phyloP scores from a whole-genome alignment of 2,113 vertebrate genomes.

The Carollia perspicillata region DNA sequence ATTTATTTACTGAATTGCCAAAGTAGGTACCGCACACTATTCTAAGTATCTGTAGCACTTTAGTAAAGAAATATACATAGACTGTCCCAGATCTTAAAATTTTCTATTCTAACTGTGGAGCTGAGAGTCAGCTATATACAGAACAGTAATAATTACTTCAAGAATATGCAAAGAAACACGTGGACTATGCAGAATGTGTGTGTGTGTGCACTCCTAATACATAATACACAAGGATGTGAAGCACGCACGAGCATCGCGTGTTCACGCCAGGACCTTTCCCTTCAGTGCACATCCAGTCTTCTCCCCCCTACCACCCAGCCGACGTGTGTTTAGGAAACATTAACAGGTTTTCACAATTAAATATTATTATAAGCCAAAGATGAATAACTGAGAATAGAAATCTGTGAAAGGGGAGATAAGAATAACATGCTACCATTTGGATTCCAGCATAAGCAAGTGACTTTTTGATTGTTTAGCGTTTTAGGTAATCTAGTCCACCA shows the following conservation, averaged over 20 bases:
- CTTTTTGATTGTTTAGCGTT: not conserved
- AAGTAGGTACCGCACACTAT: not conserved
- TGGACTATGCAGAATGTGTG: not conserved
- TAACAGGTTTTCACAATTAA: constrained; percentile 1
- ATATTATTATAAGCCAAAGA: constrained; percentile 19
- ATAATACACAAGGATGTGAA: not conserved
- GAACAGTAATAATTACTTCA: not conserved
- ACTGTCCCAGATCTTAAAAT: not conserved
- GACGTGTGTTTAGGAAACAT: not conserved
- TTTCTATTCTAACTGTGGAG: not conserved
- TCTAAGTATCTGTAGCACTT: not conserved
- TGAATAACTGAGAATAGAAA: not conserved
- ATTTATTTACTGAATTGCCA: constrained; percentile 34
- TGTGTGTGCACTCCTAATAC: not conserved
- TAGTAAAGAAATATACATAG: not conserved
- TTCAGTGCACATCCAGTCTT: not conserved
- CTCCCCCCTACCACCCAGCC: not conserved
- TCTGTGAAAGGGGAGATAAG: not conserved
- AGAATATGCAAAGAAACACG: not conserved
- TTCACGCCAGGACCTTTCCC: not conserved
- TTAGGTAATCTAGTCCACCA: not conserved
- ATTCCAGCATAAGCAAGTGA: not conserved
- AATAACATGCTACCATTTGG: not conserved
- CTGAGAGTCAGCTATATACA: not conserved
- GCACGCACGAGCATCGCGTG: not conserved